These are phyloP conservation scores for Pipistrellus pygmaeus DNA, from an alignment of 2,797 vertebrate species.

Conservation along the genomic window DNA sequence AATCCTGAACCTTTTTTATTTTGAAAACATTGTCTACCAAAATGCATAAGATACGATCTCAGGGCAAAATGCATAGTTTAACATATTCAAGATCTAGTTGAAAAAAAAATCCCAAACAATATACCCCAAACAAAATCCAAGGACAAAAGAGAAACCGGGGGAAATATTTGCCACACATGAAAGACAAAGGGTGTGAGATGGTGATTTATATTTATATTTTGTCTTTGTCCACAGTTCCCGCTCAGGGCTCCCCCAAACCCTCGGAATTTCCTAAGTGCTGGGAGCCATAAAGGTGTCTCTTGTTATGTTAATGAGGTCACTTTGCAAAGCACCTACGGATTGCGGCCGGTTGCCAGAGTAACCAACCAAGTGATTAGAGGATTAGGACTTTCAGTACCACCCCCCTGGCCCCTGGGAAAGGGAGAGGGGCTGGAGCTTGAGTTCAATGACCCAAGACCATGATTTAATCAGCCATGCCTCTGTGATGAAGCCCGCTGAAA, in stretches of 20 bases:
- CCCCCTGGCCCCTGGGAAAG: background rate
- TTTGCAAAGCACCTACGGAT: background rate
- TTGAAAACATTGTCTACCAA: background rate
- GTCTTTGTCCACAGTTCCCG: conserved; percentile 20
- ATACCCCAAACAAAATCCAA: background rate
- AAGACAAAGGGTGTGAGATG: background rate
- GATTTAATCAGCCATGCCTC: background rate
- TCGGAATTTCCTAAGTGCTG: conserved; percentile 10
- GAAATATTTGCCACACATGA: background rate
- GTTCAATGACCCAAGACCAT: background rate
- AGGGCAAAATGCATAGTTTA: background rate
- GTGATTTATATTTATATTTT: conserved; percentile 43
- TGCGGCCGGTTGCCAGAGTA: background rate
- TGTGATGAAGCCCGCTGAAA: background rate
- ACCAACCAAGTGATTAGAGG: background rate
- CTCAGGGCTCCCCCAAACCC: background rate
- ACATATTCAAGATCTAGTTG: background rate
- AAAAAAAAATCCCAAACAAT: background rate
- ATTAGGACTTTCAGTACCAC: background rate
- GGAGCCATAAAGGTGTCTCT: background rate
- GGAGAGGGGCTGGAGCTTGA: background rate
- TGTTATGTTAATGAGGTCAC: background rate
- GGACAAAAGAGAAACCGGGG: background rate
- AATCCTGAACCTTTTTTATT: background rate
- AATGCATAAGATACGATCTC: background rate